These are phyloP conservation scores for Leguminivora glycinivorella DNA, from an alignment of 1,140 invertebrate species.

Conservation along the genomic window DNA sequence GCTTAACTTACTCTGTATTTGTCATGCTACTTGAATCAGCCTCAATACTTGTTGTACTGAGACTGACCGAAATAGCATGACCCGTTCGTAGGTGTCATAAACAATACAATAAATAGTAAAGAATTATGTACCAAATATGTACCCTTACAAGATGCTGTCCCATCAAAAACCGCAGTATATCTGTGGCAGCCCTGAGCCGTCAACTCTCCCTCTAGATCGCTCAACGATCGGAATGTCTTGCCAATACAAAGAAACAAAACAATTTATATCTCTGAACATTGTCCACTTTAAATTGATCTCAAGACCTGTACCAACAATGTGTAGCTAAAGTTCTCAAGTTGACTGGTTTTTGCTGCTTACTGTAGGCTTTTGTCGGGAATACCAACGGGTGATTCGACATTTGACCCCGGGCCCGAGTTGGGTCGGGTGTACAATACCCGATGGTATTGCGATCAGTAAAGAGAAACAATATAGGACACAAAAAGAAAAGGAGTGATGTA, in stretches of 20 bases:
- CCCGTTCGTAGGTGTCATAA: too few relatives aligned
- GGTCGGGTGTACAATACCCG: neutral
- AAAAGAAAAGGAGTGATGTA: neutral
- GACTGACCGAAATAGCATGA: too few relatives aligned
- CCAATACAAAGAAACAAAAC: neutral
- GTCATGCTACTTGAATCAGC: too few relatives aligned
- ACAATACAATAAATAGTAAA: too few relatives aligned
- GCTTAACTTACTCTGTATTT: too few relatives aligned
- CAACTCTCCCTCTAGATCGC: neutral
- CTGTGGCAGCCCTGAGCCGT: neutral
- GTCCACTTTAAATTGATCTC: neutral
- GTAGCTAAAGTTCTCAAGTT: neutral
- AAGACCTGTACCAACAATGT: neutral
- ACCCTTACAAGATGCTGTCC: too few relatives aligned
- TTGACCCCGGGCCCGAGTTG: neutral
- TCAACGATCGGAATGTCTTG: too few relatives aligned
- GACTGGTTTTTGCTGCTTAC: neutral
- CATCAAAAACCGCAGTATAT: neutral
- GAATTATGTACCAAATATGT: too few relatives aligned
- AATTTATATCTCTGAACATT: neutral
- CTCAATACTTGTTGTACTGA: too few relatives aligned
- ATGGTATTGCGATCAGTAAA: neutral
- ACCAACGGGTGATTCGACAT: slow-evolving; percentile 5
- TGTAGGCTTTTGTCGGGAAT: neutral
- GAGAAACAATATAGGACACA: neutral